phyloP scores from a whole-genome alignment of 2,797 vertebrate genomes.

The Coregonus sp. region DNA sequence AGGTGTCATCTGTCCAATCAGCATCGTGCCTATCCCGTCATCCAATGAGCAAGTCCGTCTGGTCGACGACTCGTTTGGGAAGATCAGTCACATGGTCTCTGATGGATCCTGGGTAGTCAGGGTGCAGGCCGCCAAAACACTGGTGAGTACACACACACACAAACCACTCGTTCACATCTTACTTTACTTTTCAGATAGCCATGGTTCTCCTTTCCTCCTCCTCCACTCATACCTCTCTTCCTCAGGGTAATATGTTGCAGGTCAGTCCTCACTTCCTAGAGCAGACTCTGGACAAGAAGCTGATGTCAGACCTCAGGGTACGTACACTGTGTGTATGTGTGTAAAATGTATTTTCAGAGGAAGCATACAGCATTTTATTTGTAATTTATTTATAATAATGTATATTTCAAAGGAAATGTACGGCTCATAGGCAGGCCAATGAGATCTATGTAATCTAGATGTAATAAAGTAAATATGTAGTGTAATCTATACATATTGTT shows the following conservation, averaged over 20 bases:
- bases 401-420: slow-evolving; percentile 81
- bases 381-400: too few relatives aligned
- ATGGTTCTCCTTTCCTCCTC: too few relatives aligned
- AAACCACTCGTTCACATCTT: not conserved
- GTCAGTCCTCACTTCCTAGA: slow-evolving; percentile 97
- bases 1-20: slow-evolving; percentile 52
- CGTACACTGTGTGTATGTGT: slow-evolving; percentile 22
- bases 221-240: not conserved
- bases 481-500: too few relatives aligned
- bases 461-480: too few relatives aligned
- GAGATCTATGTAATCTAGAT: too few relatives aligned
- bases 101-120: slow-evolving; percentile 97
- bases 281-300: slow-evolving; percentile 97
- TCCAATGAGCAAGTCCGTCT: slow-evolving; percentile 97
- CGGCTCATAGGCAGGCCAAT: too few relatives aligned
- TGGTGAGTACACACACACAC: slow-evolving; percentile 79
- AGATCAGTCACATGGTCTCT: slow-evolving; percentile 97
- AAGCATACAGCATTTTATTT: too few relatives aligned
- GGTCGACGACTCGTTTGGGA: slow-evolving; percentile 95
- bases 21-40: slow-evolving; percentile 95
- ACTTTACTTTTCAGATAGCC: not conserved
- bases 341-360: too few relatives aligned
- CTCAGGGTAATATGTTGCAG: slow-evolving; percentile 94
- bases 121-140: slow-evolving; percentile 91
- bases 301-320: slow-evolving; percentile 98